phyloP scores from a whole-genome alignment of 1,140 invertebrate species.

The Drosophila lacertosa region DNA sequence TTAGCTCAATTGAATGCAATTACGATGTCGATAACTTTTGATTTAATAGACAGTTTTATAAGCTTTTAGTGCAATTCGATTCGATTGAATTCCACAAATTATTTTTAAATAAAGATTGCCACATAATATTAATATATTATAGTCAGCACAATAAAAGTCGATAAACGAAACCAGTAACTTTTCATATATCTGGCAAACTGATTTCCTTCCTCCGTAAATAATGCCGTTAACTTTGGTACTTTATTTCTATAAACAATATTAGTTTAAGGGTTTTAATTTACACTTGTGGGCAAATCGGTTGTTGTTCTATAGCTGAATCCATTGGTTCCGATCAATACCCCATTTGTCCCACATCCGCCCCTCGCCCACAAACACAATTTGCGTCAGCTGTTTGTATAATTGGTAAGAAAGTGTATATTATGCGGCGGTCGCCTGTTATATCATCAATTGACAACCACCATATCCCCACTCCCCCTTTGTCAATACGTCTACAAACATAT shows the following conservation, averaged over 20 bases:
- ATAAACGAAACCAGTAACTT: not conserved
- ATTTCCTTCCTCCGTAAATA: no score
- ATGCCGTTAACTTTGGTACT: no score
- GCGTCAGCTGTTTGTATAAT: constrained; percentile 66
- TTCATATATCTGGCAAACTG: not conserved
- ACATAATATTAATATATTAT: no score
- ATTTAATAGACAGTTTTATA: no score
- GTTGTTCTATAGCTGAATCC: not conserved
- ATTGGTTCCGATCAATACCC: constrained; percentile 7
- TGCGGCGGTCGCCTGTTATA: constrained; percentile 44
- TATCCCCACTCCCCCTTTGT: not conserved
- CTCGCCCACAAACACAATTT: constrained; percentile 31
- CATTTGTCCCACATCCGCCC: not conserved
- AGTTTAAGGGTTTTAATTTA: not conserved
- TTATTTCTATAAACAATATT: not conserved
- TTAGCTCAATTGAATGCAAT: no score
- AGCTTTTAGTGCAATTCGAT: no score
- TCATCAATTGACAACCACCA: constrained; percentile 67
- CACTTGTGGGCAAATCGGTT: not conserved
- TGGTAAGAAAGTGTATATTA: constrained; percentile 16
- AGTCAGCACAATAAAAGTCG: no score
- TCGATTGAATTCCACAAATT: no score
- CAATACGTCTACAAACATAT: not conserved
- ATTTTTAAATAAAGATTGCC: no score
- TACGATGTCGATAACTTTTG: no score